phyloP scores from a whole-genome alignment of 2,888 invertebrate species.

The Ophion costatus region DNA sequence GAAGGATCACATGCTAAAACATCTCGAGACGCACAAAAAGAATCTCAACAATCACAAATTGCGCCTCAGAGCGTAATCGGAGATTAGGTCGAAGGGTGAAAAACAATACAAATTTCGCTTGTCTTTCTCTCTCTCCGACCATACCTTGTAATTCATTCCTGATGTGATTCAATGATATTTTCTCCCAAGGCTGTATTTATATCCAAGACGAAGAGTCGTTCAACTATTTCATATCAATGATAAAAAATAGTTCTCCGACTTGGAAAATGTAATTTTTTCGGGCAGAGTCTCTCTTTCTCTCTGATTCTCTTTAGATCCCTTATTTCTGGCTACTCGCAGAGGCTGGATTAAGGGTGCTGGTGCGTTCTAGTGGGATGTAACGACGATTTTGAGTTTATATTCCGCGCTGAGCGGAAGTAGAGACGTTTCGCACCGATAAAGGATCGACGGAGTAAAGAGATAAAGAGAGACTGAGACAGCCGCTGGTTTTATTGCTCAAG shows the following conservation, averaged over 20 bases:
- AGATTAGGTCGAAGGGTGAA: slow-evolving; percentile 55
- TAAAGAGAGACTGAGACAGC: slow-evolving; percentile 38
- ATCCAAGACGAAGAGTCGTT: slow-evolving; percentile 18
- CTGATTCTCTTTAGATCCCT: neutral
- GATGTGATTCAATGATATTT: slow-evolving; percentile 22
- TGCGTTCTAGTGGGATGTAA: slow-evolving; percentile 12
- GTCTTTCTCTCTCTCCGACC: slow-evolving; percentile 17
- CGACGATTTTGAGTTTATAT: slow-evolving; percentile 7
- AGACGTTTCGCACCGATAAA: neutral
- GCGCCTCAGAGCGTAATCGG: slow-evolving; percentile 76
- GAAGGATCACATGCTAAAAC: slow-evolving; percentile 96
- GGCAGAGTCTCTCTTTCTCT: slow-evolving; percentile 16
- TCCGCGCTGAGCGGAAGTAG: neutral
- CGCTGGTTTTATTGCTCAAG: slow-evolving; percentile 74
- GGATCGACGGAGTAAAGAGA: neutral
- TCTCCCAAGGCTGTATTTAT: slow-evolving; percentile 4
- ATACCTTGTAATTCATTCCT: slow-evolving; percentile 17
- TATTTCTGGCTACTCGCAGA: slow-evolving; percentile 6
- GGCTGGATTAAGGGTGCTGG: slow-evolving; percentile 28
- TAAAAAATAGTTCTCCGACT: slow-evolving; percentile 17
- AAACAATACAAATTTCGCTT: slow-evolving; percentile 34
- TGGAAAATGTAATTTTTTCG: slow-evolving; percentile 12
- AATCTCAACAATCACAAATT: slow-evolving; percentile 83
- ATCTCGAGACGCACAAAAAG: slow-evolving; percentile 91
- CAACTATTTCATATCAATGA: slow-evolving; percentile 21